These are phyloP conservation scores for Athripsodes cinereus DNA, from an alignment of 2,888 invertebrate genomes.

Conservation along the genomic window DNA sequence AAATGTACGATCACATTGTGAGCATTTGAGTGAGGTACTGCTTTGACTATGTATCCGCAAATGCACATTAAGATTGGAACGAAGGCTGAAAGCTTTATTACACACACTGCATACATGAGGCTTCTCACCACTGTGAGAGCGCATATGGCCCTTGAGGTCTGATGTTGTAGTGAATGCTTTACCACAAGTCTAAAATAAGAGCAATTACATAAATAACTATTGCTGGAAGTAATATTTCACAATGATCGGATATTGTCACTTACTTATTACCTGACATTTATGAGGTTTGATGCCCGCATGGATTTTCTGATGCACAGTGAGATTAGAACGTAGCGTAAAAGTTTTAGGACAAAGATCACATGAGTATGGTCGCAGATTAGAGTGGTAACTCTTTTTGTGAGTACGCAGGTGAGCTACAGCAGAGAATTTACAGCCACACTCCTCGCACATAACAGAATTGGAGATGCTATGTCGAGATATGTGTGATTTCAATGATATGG, in stretches of 20 bases:
- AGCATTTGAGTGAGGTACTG: conserved; percentile 2
- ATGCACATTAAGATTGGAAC: conserved; percentile 12
- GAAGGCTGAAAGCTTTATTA: conserved; percentile 9
- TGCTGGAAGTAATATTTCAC: not conserved
- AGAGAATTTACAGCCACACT: conserved; percentile 14
- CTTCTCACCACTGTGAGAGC: conserved; percentile 12
- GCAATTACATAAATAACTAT: not conserved
- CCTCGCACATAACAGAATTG: conserved; percentile 13
- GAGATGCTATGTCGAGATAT: conserved; percentile 6
- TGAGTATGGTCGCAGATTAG: not conserved
- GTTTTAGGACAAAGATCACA: conserved; percentile 6
- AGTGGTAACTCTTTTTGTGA: conserved; percentile 2
- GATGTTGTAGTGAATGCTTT: conserved; percentile 14
- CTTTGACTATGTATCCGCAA: conserved; percentile 7
- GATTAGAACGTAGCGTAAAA: conserved; percentile 11
- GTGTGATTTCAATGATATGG: conserved; percentile 11
- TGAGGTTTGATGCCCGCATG: conserved; percentile 15
- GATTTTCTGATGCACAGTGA: conserved; percentile 8
- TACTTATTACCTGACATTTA: conserved; percentile 7
- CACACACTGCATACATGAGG: conserved; percentile 8
- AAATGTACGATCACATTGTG: conserved; percentile 11
- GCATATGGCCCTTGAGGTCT: conserved; percentile 13
- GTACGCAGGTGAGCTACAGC: conserved; percentile 7
- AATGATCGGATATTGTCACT: too few relatives aligned
- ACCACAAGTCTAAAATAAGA: conserved; percentile 6